Evolutionary conservation across 2,797 vertebrate genomes (phyloP), one percentile per base, ranked within the genome.

Genomic region (Hemibagrus guttatus): DNA sequence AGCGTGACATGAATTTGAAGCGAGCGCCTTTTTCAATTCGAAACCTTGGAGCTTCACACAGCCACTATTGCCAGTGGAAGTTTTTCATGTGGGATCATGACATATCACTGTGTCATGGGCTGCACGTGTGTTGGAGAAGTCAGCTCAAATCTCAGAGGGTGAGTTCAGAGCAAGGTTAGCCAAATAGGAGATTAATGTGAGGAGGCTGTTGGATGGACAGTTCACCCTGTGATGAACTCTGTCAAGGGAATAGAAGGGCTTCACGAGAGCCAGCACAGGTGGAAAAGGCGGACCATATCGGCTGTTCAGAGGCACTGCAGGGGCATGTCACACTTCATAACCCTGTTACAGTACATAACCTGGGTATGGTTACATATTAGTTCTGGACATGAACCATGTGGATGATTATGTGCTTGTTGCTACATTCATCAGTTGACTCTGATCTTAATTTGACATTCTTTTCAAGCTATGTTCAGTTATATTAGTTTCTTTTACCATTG

Each of bases 161-260:
- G 96, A 93, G 96, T 97, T 97, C 96, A 97, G 95, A 95, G 94
- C 95, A 94, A 95, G 97, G 96, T 97, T 96, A 97, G 96, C 96
- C 96, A 97, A 97, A 96, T 95, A 97, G 92, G 91, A 92, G 96
- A 95, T 96, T 95, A 96, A 97, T 96, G 96, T 96, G 92, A 95
- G 94, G 85, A 93, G 93, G 89, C 86, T 86, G 88, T 93, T 93
- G 94, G 95, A 96, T 94, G 95, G 96, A 96, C 95, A 95, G 94
- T 95, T 95, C 94, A 94, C 94, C 95, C 94, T 92, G 81, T 91
- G 61, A 92, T 97, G 96, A 97, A 97, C 96, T 95, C 95, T 96
- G 95, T 95, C 95, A 93, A 92, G 94, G 92, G 91, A 96, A 95
- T 94, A 94, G 75, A 95, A 95, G 89, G 94, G 91, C 92, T 95